Conservation (phyloP, 1,140 invertebrate species). For the Andrena cerasifolii region DNA sequence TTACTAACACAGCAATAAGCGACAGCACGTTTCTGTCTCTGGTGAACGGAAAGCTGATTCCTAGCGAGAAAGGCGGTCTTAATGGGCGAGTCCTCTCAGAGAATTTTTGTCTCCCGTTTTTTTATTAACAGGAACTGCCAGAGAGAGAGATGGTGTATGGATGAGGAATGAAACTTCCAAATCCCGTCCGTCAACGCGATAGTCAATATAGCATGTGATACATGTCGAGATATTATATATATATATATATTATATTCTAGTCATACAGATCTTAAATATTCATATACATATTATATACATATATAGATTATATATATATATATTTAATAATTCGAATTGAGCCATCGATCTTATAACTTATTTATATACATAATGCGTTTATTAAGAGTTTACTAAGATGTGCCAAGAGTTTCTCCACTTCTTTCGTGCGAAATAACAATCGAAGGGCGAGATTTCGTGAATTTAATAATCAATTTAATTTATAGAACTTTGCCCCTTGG, state of each 20-base stretch:
- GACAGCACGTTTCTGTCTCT: conserved; percentile 50
- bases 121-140: conserved; percentile 32
- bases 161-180: conserved; percentile 67
- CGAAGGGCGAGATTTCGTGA: background rate
- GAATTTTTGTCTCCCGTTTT: background rate
- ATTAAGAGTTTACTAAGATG: conserved; percentile 73
- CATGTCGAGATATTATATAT: conserved; percentile 77
- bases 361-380: conserved; percentile 67
- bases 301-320: conserved; percentile 68
- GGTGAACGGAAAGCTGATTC: conserved; percentile 13
- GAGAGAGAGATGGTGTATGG: conserved; percentile 52
- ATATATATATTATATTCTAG: conserved; percentile 61
- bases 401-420: conserved; percentile 67
- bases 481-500: background rate
- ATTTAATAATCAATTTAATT: conserved; percentile 3
- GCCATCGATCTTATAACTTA: conserved; percentile 64
- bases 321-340: conserved; percentile 64
- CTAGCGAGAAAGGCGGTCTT: background rate
- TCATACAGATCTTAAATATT: conserved; percentile 68
- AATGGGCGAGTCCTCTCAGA: conserved; percentile 37
- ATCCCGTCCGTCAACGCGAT: conserved; percentile 78
- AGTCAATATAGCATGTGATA: conserved; percentile 83
- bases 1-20: conserved; percentile 60
- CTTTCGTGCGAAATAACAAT: background rate
- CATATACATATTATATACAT: conserved; percentile 77